Conservation (phyloP, 2,113 vertebrate genomes). For the Opisthocomus hoazin region DNA sequence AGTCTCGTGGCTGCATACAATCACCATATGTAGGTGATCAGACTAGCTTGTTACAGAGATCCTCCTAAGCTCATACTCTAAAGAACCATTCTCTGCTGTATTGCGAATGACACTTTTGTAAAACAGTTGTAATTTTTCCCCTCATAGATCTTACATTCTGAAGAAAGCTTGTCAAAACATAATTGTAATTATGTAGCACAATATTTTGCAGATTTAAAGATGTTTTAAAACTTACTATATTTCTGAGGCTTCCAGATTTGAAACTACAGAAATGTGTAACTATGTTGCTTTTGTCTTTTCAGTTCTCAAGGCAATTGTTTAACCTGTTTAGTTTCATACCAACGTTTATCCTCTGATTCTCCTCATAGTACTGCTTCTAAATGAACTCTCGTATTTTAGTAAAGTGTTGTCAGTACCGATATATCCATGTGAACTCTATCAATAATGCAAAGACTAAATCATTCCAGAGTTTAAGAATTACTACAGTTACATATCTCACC, state of each 20-base stretch:
- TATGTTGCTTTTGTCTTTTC: conserved; percentile 50
- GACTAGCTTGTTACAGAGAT: background rate
- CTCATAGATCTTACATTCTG: conserved; percentile 15
- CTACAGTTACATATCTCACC: background rate
- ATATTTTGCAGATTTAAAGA: conserved; percentile 62
- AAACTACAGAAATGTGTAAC: conserved; percentile 1
- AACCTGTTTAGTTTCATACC: conserved; percentile 42
- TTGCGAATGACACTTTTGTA: conserved; percentile 15
- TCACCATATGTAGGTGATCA: background rate
- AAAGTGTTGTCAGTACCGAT: background rate
- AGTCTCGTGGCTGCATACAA: background rate
- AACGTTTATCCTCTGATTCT: background rate
- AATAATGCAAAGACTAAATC: background rate
- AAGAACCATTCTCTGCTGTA: background rate
- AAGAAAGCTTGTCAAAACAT: conserved; percentile 64
- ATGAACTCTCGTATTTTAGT: background rate
- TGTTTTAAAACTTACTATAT: conserved; percentile 62
- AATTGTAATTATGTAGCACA: conserved; percentile 58
- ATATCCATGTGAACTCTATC: conserved; percentile 24
- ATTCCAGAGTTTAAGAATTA: background rate
- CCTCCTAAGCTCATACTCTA: background rate
- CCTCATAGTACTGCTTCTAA: background rate
- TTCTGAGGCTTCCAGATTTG: conserved; percentile 47
- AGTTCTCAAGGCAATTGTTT: conserved; percentile 55
- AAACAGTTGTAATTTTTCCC: conserved; percentile 20